Evolutionary conservation across 2,113 vertebrate species (phyloP), one percentile per base, ranked within the genome.

Genomic region (Cebus imitator): DNA sequence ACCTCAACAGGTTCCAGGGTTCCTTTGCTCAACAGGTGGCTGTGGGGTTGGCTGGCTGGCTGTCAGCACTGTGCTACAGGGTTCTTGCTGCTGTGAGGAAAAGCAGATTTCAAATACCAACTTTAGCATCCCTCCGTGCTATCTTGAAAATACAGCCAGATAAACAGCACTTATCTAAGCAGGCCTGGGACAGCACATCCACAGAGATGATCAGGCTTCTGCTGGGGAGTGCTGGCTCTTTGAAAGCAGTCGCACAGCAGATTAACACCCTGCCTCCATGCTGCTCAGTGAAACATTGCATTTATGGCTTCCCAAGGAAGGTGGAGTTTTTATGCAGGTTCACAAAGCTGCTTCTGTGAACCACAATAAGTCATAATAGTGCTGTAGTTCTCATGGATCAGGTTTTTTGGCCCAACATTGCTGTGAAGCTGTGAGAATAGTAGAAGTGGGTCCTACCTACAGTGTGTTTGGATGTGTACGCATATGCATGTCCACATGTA

Each of bases 161-260:
- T 84, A 45, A 48, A 82, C 73, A 89, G 50, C 79, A 66, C 72
- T 95, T 91, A 57, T 13, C 32, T 14, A 66, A 83, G 45, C 73
- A 73, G 80, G 70, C 66, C 78, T 58, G 45, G 58, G 52, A 32
- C 21, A 50, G 70, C 4, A 27, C 57, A 58, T 52, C 25, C 3
- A 6, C 86, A 70, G 95, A 89, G 91, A 58, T 89, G 91, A 58
- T 89, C 78, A 94, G 66, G 66, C 76, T 86, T 93, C 73, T 92
- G 73, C 84, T 79, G 87, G 78, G 93, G 43, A 85, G 32, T 10
- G 8, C 66, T 73, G 89, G 72, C 20, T 61, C 11, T 91, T 52
- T 94, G 94, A 89, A 95, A 96, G 72, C 78, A 6, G 18, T 80
- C 7, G 3, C 76, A 81, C 93, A 66, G 55, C 6, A 25, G n/a